A percentile compares a stretch with the other conserved stretches of the same genome.
Evolutionary conservation across 2,888 invertebrate genomes (phyloP).

Genomic region (Nematopogon swammerdamellus): DNA sequence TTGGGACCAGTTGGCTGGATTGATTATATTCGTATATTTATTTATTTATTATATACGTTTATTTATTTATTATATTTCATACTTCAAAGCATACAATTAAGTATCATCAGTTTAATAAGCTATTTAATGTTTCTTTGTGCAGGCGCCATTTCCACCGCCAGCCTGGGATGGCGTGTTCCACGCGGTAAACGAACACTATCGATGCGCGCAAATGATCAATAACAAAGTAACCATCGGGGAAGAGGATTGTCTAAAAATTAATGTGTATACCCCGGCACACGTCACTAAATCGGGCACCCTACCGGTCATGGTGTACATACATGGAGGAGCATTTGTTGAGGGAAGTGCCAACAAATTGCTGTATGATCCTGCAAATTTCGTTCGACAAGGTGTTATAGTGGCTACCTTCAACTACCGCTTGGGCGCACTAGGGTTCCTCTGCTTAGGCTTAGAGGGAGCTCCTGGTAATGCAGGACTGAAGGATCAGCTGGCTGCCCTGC

Average conservation of each 20-base stretch:
- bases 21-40: too few species aligned
- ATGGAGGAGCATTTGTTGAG: constrained; percentile 41
- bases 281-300: constrained; percentile 10
- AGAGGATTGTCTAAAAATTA: constrained; percentile 38
- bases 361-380: constrained; percentile 36
- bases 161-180: constrained; percentile 30
- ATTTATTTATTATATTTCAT: not conserved
- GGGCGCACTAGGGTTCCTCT: constrained; percentile 38
- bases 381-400: constrained; percentile 31
- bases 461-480: constrained; percentile 41
- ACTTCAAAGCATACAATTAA: not conserved
- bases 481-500: constrained; percentile 38
- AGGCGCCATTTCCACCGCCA: constrained; percentile 25
- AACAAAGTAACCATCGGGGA: constrained; percentile 22
- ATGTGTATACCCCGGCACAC: constrained; percentile 31
- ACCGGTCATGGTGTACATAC: constrained; percentile 45
- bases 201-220: constrained; percentile 34
- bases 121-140: too few species aligned
- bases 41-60: too few species aligned
- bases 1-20: too few species aligned
- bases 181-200: constrained; percentile 29
- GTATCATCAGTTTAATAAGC: too few species aligned
- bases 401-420: constrained; percentile 44
- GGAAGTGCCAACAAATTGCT: constrained; percentile 35
- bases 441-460: constrained; percentile 36